Evolutionary conservation across 2,888 invertebrate genomes (phyloP).

Genomic region (Luffia ferchaultella): DNA sequence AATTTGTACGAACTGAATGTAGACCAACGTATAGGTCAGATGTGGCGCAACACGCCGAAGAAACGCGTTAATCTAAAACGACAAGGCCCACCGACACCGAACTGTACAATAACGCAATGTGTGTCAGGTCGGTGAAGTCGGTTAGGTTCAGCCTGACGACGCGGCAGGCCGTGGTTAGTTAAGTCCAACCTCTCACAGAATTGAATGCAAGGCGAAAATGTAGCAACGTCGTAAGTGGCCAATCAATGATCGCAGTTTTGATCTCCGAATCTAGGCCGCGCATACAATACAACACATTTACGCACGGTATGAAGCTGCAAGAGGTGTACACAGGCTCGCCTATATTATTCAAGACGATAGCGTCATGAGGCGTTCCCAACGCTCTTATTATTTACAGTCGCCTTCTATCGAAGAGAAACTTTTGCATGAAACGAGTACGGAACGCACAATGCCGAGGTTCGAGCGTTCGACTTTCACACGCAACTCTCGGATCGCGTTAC

Average conservation of each 20-base stretch:
- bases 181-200: slow-evolving; percentile 51
- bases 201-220: slow-evolving; percentile 59
- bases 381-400: neutral
- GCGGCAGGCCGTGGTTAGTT: neutral
- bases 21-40: neutral
- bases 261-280: slow-evolving; percentile 54
- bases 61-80: neutral
- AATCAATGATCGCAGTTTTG: slow-evolving; percentile 55
- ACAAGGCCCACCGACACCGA: neutral
- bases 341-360: slow-evolving; percentile 45
- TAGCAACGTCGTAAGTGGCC: slow-evolving; percentile 53
- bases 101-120: neutral
- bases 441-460: slow-evolving; percentile 45
- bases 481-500: slow-evolving; percentile 52
- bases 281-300: slow-evolving; percentile 28
- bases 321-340: slow-evolving; percentile 20
- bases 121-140: neutral
- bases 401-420: neutral
- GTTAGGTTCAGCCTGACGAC: too few relatives aligned
- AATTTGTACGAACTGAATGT: too few relatives aligned
- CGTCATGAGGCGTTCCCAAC: slow-evolving; percentile 61
- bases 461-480: slow-evolving; percentile 62
- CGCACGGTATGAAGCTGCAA: slow-evolving; percentile 34
- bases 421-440: neutral
- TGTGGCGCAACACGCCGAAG: neutral